Percentiles rank a stretch among this genome's conserved stretches.
Evolutionary conservation across 2,113 vertebrate species (phyloP).

Genomic region (Smithornis capensis): DNA sequence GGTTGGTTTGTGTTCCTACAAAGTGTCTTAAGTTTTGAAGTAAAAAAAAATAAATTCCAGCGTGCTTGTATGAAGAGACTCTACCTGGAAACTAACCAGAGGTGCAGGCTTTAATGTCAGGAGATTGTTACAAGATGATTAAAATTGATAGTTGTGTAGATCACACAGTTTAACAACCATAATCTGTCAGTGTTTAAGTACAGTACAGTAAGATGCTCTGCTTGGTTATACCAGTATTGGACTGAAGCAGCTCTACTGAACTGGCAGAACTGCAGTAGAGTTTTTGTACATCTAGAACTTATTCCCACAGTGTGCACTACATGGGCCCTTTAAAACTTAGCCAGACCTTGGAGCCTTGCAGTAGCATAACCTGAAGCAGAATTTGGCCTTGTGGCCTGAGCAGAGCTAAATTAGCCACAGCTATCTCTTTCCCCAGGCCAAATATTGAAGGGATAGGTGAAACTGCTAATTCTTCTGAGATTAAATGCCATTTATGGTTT

Average conservation of each 20-base stretch:
- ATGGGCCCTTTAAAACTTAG: background rate
- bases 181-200: background rate
- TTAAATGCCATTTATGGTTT: background rate
- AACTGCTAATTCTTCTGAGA: background rate
- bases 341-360: background rate
- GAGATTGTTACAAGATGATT: constrained; percentile 2
- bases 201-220: background rate
- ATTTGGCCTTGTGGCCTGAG: background rate
- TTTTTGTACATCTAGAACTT: background rate
- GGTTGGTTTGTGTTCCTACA: constrained; percentile 16
- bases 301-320: background rate
- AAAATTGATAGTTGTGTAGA: background rate
- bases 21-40: background rate
- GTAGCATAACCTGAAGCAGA: background rate
- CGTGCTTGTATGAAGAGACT: background rate
- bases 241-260: background rate
- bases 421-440: background rate
- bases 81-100: constrained; percentile 3
- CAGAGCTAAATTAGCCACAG: background rate
- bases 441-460: background rate
- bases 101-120: background rate
- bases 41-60: background rate
- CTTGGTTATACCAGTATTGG: background rate
- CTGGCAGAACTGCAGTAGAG: background rate
- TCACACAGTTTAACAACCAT: background rate